Conservation (phyloP, 2,797 vertebrate genomes). For the Chelidonichthys spinosus region DNA sequence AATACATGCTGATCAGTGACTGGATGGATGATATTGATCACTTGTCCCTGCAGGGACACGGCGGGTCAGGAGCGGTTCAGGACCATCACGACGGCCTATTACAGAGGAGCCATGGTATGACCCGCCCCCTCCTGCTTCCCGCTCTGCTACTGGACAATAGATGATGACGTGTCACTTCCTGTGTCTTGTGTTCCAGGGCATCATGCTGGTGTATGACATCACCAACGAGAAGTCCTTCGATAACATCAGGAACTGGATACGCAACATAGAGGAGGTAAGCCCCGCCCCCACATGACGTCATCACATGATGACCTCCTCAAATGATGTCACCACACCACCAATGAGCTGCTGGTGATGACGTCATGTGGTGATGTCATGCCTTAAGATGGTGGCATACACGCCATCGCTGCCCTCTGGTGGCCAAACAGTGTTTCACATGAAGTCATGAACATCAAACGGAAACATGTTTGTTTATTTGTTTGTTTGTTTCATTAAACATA, state of each 20-base stretch:
- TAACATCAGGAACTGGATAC: conserved; percentile 98
- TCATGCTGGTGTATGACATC: conserved; percentile 98
- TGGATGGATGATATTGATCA: no score
- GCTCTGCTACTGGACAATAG: background rate
- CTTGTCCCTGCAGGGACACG: conserved; percentile 86
- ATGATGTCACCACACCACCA: no score
- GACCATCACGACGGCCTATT: conserved; percentile 95
- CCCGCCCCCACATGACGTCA: conserved; percentile 18
- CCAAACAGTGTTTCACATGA: no score
- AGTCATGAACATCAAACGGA: no score
- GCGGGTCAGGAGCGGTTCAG: conserved; percentile 94
- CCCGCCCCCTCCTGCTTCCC: background rate
- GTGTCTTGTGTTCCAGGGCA: conserved; percentile 84
- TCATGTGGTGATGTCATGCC: no score
- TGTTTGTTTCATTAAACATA: no score
- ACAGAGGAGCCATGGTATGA: conserved; percentile 95
- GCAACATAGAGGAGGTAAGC: conserved; percentile 96
- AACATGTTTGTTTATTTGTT: no score
- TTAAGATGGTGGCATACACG: no score
- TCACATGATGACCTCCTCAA: background rate
- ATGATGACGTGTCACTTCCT: conserved; percentile 43
- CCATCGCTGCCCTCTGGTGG: no score
- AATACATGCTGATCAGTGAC: no score
- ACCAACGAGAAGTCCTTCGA: conserved; percentile 98
- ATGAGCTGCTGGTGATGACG: background rate